phyloP scores from a whole-genome alignment of 2,888 invertebrate species.

The Epistrophella euchroma region DNA sequence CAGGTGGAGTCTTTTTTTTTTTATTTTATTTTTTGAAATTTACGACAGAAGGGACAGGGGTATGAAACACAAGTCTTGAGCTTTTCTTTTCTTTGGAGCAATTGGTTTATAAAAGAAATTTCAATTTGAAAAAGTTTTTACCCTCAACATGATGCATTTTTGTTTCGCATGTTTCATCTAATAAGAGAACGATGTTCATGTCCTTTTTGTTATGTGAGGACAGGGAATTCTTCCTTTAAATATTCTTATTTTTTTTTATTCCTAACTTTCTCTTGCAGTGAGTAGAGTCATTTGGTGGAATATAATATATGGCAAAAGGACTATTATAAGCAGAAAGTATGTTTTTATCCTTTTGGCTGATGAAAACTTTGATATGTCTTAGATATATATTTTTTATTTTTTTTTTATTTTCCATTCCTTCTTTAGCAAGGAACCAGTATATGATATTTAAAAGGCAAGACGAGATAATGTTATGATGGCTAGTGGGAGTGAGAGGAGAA shows the following conservation, averaged over 20 bases:
- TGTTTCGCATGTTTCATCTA: slow-evolving; percentile 70
- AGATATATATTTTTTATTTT: background rate
- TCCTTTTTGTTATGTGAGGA: slow-evolving; percentile 37
- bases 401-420: background rate
- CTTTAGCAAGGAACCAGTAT: slow-evolving; percentile 13
- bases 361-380: slow-evolving; percentile 14
- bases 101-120: slow-evolving; percentile 57
- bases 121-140: slow-evolving; percentile 60
- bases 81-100: slow-evolving; percentile 36
- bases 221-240: slow-evolving; percentile 13
- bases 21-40: slow-evolving; percentile 23
- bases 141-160: slow-evolving; percentile 61
- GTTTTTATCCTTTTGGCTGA: slow-evolving; percentile 22
- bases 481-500: background rate
- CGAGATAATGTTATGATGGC: slow-evolving; percentile 40
- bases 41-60: background rate
- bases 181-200: slow-evolving; percentile 71
- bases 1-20: slow-evolving; percentile 17
- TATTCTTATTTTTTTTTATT: background rate
- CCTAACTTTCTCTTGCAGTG: slow-evolving; percentile 27
- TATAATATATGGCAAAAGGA: slow-evolving; percentile 23
- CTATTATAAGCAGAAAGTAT: slow-evolving; percentile 13
- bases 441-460: slow-evolving; percentile 29
- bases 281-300: slow-evolving; percentile 19
- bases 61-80: background rate